phyloP scores from a whole-genome alignment of 2,113 vertebrate species.

The Scolopax mira region DNA sequence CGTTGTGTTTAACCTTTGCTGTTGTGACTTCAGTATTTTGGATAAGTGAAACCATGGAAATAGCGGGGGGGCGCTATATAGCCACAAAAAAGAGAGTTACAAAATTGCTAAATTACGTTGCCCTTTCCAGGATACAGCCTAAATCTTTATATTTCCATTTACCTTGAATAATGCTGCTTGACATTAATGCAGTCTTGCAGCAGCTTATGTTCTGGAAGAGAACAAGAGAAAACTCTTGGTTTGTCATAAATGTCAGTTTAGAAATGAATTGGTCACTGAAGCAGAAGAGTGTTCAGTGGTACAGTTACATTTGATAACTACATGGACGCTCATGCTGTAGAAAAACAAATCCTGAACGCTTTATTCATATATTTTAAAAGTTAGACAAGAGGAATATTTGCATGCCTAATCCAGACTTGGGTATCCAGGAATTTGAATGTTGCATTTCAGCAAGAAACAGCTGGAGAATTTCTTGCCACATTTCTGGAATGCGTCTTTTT shows the following conservation, averaged over 20 bases:
- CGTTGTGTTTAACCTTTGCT: neutral
- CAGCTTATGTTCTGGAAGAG: conserved; percentile 26
- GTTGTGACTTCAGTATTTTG: neutral
- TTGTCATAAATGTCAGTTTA: conserved; percentile 32
- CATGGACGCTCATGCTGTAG: neutral
- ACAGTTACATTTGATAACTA: neutral
- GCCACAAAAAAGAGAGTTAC: neutral
- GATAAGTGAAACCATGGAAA: neutral
- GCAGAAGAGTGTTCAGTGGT: neutral
- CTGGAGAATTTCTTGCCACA: neutral
- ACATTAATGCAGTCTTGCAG: conserved; percentile 46
- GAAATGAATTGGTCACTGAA: conserved; percentile 34
- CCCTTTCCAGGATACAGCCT: conserved; percentile 23
- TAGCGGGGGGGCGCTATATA: neutral
- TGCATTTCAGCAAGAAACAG: neutral
- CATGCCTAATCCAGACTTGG: neutral
- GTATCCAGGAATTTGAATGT: neutral
- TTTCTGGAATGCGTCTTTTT: neutral
- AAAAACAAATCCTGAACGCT: neutral
- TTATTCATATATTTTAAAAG: neutral
- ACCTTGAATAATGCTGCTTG: conserved; percentile 36
- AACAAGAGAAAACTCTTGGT: conserved; percentile 34
- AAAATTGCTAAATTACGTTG: neutral
- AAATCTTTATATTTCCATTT: conserved; percentile 40
- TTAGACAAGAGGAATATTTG: neutral